phyloP scores from a whole-genome alignment of 2,888 invertebrate genomes.

The Drosophila infuscata region DNA sequence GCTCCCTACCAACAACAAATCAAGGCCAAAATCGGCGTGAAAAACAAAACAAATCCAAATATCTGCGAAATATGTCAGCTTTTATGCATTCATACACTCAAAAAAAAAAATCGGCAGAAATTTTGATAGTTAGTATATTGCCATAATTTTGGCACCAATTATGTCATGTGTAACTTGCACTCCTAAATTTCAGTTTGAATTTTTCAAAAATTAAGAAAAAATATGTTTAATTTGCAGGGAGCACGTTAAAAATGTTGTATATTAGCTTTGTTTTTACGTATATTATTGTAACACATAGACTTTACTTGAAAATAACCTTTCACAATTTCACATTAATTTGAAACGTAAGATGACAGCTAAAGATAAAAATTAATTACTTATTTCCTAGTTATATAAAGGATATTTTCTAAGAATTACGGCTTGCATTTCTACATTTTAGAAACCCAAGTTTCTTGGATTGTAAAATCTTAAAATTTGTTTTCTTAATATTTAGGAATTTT shows the following conservation, averaged over 20 bases:
- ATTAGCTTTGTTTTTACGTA: too few species aligned
- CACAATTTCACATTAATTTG: neutral
- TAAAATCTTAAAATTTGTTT: neutral
- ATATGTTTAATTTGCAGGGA: neutral
- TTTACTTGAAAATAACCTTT: neutral
- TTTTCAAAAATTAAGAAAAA: neutral
- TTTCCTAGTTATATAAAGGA: neutral
- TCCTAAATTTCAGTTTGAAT: neutral
- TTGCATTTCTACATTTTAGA: neutral
- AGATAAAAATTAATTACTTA: too few species aligned
- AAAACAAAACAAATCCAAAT: conserved; percentile 24
- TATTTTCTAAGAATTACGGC: neutral
- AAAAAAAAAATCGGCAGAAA: neutral
- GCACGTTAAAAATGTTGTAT: too few species aligned
- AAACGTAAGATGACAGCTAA: neutral
- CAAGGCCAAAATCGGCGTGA: conserved; percentile 45
- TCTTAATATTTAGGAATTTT: neutral
- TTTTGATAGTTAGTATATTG: neutral
- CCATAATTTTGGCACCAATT: neutral
- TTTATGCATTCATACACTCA: neutral
- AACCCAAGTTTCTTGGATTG: too few species aligned
- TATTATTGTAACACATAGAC: neutral
- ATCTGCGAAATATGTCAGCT: conserved; percentile 15
- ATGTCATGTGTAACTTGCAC: fast-evolving
- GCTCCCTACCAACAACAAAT: conserved; percentile 54